Conservation (phyloP, 1,140 invertebrate species). For the Cardiocondyla obscurior region DNA sequence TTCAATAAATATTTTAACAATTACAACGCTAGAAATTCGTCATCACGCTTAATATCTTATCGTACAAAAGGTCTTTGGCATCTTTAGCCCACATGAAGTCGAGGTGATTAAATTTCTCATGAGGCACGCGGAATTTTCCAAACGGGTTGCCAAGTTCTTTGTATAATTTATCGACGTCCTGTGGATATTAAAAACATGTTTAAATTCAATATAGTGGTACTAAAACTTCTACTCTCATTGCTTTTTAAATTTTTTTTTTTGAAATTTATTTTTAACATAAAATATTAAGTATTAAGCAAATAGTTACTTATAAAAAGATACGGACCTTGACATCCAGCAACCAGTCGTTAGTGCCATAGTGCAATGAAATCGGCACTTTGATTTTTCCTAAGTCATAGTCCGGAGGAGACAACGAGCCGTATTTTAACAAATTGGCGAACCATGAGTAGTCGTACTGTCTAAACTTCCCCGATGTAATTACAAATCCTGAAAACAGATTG, state of each 20-base stretch:
- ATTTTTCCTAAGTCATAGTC: conserved; percentile 86
- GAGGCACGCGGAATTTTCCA: conserved; percentile 84
- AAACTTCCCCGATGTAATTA: conserved; percentile 82
- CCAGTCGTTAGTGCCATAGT: conserved; percentile 88
- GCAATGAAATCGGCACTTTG: conserved; percentile 87
- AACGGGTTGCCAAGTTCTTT: conserved; percentile 82
- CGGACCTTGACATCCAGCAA: conserved; percentile 78
- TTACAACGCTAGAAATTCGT: neutral
- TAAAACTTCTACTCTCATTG: too few species aligned
- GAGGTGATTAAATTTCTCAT: conserved; percentile 86
- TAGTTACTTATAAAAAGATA: neutral
- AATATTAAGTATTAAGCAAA: neutral
- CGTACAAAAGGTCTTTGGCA: conserved; percentile 85
- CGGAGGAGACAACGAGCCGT: conserved; percentile 83
- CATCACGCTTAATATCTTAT: conserved; percentile 71
- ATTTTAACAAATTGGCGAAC: conserved; percentile 83
- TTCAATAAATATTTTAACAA: neutral
- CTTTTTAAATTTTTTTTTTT: too few species aligned
- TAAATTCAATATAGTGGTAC: too few species aligned
- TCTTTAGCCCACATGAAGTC: conserved; percentile 88
- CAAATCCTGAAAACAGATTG: neutral
- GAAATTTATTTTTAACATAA: too few species aligned
- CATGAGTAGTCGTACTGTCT: conserved; percentile 87
- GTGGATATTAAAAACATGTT: conserved; percentile 8
- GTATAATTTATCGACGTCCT: conserved; percentile 78